Evolutionary conservation across 1,140 invertebrate genomes (phyloP), one percentile per base, ranked within the genome.

Genomic region (Brachionus manjavacas): DNA sequence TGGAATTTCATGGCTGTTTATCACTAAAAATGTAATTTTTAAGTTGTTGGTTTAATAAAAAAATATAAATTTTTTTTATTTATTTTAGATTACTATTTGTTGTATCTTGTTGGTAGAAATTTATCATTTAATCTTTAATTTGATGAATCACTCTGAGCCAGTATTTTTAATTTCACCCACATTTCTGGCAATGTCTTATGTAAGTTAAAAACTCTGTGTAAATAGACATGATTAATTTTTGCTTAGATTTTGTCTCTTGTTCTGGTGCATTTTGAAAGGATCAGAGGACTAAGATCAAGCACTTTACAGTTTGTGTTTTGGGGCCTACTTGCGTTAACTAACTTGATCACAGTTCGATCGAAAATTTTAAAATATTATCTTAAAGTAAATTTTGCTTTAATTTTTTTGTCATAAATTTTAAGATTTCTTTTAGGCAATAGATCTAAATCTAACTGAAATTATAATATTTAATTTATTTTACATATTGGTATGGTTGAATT

Each of bases 211-310:
- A 25, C 16, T 66, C 2, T 4, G 3, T 66, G 46, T 76, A 52
- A n/a, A 23, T 35, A n/a, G 14, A 76, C 25, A 0, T 41, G 25
- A 76, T 76, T 31, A 25, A 28, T 43, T 72, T 72, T 31, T 31
- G 39, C 35, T 3, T 31, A 76, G 72, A 23, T 76, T n/a, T 76
- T 49, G 20, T 20, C 11, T 35, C 11, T 81, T 28, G 8, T 1
- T 43, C 14, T 81, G 20, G 3, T 35, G n/a, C 49, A 81, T 64
- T 81, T 39, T 25, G 79, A 81, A 46, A 35, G 52, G 66, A 25
- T 81, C 8, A 60, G 12, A 68, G 79, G 79, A 20, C 25, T 81
- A 14, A 81, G 64, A 46, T 81, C 79, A 68, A 81, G 79, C 16
- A 81, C 79, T 28, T 16, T 81, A 25, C 55, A 64, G 7, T 81